Evolutionary conservation across 2,888 invertebrate species (phyloP).

Genomic region (Drosophila flavopinicola): DNA sequence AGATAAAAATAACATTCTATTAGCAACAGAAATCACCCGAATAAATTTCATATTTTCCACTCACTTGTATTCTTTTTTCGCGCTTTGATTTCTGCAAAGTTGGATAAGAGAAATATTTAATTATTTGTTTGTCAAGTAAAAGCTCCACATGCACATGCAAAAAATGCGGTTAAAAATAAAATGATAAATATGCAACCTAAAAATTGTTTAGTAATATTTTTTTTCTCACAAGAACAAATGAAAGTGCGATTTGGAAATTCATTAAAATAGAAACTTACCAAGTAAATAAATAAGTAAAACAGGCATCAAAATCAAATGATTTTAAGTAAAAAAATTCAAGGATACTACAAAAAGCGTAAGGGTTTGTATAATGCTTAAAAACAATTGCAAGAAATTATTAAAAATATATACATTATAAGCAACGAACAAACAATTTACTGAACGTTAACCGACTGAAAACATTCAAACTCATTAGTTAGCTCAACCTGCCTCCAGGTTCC

Average conservation of each 20-base stretch:
- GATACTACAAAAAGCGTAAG: constrained; percentile 38
- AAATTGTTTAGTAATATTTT: constrained; percentile 3
- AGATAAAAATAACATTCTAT: constrained; percentile 47
- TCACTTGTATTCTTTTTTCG: constrained; percentile 90
- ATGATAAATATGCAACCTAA: constrained; percentile 37
- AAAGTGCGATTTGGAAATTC: constrained; percentile 27
- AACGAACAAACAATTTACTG: constrained; percentile 40
- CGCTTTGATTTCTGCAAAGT: constrained; percentile 88
- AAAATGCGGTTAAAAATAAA: constrained; percentile 17
- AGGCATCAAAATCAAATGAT: constrained; percentile 51
- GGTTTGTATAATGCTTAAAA: constrained; percentile 10
- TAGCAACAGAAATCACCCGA: background rate
- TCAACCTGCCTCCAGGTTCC: constrained; percentile 84
- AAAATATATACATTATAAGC: constrained; percentile 8
- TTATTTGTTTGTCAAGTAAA: background rate
- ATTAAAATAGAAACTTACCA: constrained; percentile 56
- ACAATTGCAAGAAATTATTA: constrained; percentile 1
- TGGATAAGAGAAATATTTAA: constrained; percentile 1
- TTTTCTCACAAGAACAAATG: constrained; percentile 35
- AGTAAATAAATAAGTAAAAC: constrained; percentile 40
- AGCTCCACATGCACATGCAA: constrained; percentile 19
- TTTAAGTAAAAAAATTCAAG: constrained; percentile 28
- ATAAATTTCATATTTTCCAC: constrained; percentile 32
- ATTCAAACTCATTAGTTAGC: constrained; percentile 53
- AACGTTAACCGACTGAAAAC: constrained; percentile 51